phyloP scores from a whole-genome alignment of 2,797 vertebrate genomes.

The Furcifer pardalis region DNA sequence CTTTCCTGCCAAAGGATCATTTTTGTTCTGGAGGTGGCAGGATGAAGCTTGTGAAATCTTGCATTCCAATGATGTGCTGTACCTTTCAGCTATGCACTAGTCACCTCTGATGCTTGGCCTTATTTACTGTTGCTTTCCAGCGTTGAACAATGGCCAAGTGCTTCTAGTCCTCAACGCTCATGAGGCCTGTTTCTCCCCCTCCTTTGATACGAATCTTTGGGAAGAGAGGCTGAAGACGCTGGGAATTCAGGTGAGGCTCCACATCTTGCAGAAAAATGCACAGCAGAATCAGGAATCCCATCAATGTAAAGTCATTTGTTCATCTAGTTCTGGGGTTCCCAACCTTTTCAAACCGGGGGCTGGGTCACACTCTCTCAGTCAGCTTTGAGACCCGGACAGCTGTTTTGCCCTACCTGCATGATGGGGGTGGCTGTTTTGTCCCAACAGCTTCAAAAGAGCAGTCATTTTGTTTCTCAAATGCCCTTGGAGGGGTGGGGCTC shows the following conservation, averaged over 20 bases:
- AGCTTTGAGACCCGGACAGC: too few relatives aligned
- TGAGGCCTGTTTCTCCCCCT: slow-evolving; percentile 60
- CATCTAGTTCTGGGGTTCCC: too few relatives aligned
- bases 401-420: too few relatives aligned
- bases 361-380: too few relatives aligned
- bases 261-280: neutral
- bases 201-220: slow-evolving; percentile 66
- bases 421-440: too few relatives aligned
- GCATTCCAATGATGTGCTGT: neutral
- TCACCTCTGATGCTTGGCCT: neutral
- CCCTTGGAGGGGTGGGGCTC: too few relatives aligned
- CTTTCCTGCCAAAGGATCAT: neutral
- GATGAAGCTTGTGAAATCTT: neutral
- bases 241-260: slow-evolving; percentile 74
- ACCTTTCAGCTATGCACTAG: neutral
- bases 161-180: slow-evolving; percentile 71
- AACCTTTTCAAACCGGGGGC: too few relatives aligned
- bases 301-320: neutral
- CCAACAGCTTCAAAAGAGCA: too few relatives aligned
- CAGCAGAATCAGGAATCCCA: neutral
- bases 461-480: too few relatives aligned
- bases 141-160: slow-evolving; percentile 67
- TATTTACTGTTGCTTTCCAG: slow-evolving; percentile 59
- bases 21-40: neutral
- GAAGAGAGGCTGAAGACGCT: slow-evolving; percentile 69